Percentiles rank a stretch among this genome's conserved stretches.
These are phyloP conservation scores for Petrolisthes cinctipes DNA, from an alignment of 2,888 invertebrate species.

Conservation along the genomic window DNA sequence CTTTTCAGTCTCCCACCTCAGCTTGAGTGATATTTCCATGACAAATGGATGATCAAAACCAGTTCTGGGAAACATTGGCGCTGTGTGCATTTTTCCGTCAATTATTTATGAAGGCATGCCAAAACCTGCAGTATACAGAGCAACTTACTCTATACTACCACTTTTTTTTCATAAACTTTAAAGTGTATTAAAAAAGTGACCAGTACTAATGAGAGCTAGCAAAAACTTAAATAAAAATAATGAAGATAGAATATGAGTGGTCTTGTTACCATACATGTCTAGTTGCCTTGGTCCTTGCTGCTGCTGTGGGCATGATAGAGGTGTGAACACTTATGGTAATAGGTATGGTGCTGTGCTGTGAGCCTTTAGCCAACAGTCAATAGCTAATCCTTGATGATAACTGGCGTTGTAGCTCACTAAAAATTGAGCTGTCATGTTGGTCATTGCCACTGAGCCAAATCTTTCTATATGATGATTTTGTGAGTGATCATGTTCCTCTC, in stretches of 20 bases:
- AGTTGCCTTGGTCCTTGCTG: neutral
- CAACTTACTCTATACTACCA: conserved; percentile 46
- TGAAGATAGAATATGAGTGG: conserved; percentile 7
- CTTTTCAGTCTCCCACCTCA: neutral
- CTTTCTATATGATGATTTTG: too few species aligned
- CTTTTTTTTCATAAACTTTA: conserved; percentile 20
- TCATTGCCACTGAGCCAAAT: too few species aligned
- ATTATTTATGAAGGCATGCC: conserved; percentile 10
- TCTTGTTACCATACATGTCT: neutral
- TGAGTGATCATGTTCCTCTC: too few species aligned
- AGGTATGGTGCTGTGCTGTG: too few species aligned
- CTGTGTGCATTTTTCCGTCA: conserved; percentile 36
- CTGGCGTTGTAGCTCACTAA: too few species aligned
- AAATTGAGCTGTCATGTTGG: too few species aligned
- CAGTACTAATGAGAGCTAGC: conserved; percentile 18
- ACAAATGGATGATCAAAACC: conserved; percentile 6
- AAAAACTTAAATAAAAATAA: neutral
- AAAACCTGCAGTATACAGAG: neutral
- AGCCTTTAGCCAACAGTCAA: too few species aligned
- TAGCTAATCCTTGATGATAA: too few species aligned
- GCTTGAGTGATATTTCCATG: neutral
- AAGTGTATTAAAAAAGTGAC: conserved; percentile 27
- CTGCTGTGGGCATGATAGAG: neutral
- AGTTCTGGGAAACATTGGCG: conserved; percentile 6
- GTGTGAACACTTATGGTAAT: too few species aligned